Evolutionary conservation across 92 coral and sea anemone species (phyloP).

Genomic region (Muricea muricata): DNA sequence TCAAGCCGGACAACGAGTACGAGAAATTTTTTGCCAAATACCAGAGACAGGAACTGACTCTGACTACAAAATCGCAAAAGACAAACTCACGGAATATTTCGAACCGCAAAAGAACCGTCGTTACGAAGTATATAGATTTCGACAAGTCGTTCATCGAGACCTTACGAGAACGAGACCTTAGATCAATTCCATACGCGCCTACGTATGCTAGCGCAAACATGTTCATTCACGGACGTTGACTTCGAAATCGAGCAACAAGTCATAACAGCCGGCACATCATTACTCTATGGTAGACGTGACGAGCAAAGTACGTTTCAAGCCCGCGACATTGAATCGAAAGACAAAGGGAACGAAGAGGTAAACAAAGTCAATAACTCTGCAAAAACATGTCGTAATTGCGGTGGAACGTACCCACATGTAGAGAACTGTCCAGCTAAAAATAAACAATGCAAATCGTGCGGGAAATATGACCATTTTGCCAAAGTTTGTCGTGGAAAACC

Average conservation of each 20-base stretch:
- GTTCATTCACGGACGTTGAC: neutral
- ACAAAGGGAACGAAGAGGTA: neutral
- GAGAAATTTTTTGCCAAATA: conserved; percentile 10
- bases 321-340: conserved; percentile 18
- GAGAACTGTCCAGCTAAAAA: neutral
- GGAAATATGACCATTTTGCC: neutral
- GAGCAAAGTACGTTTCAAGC: conserved; percentile 34
- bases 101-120: neutral
- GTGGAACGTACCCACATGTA: neutral
- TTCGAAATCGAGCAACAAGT: conserved; percentile 14
- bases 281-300: conserved; percentile 15
- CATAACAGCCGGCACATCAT: neutral
- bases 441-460: neutral
- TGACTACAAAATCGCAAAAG: neutral
- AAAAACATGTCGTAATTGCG: neutral
- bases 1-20: conserved; percentile 8
- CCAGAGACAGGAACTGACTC: neutral
- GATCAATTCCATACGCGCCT: conserved; percentile 12
- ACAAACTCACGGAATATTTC: neutral
- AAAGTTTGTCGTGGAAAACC: neutral
- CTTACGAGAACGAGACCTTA: neutral
- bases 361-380: neutral
- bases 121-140: neutral
- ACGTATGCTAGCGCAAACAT: conserved; percentile 28
- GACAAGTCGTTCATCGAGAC: neutral